phyloP scores from a whole-genome alignment of 2,113 vertebrate genomes.

The Oryzias woworae region DNA sequence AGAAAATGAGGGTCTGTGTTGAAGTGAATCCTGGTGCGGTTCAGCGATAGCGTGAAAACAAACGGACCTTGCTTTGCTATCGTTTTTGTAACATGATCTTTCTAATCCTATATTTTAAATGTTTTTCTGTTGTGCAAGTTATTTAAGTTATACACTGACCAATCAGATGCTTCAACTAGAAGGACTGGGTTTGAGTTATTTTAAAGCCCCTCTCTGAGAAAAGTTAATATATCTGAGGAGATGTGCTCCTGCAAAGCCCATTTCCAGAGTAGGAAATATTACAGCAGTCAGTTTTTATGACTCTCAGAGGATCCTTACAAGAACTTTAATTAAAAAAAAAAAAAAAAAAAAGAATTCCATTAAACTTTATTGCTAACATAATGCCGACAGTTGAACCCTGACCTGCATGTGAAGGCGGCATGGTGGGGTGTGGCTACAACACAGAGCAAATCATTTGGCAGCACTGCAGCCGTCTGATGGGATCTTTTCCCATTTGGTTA shows the following conservation, averaged over 20 bases:
- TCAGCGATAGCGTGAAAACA: too few relatives aligned
- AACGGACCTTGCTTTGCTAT: too few relatives aligned
- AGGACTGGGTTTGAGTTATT: slow-evolving; percentile 8
- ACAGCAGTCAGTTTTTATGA: slow-evolving; percentile 11
- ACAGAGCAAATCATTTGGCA: slow-evolving; percentile 39
- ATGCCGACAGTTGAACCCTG: slow-evolving; percentile 48
- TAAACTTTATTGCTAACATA: slow-evolving; percentile 21
- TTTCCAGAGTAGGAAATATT: slow-evolving; percentile 51
- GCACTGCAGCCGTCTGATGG: slow-evolving; percentile 35
- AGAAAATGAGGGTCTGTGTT: too few relatives aligned
- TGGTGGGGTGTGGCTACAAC: slow-evolving; percentile 38
- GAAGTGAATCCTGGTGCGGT: too few relatives aligned
- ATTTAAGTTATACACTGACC: too few relatives aligned
- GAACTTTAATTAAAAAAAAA: background rate
- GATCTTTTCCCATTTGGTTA: slow-evolving; percentile 35
- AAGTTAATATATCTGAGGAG: slow-evolving; percentile 40
- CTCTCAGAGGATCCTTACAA: slow-evolving; percentile 16
- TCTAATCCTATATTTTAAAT: too few relatives aligned
- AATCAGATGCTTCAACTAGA: too few relatives aligned
- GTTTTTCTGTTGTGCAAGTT: too few relatives aligned
- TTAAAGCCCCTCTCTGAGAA: slow-evolving; percentile 43
- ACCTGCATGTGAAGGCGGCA: slow-evolving; percentile 34
- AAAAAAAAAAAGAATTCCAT: background rate
- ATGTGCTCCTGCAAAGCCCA: slow-evolving; percentile 29
- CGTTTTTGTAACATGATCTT: too few relatives aligned